Percentiles rank a stretch among this genome's conserved stretches.
These are phyloP conservation scores for Benitochromis conjunctus DNA, from an alignment of 2,113 vertebrate genomes.

Conservation along the genomic window DNA sequence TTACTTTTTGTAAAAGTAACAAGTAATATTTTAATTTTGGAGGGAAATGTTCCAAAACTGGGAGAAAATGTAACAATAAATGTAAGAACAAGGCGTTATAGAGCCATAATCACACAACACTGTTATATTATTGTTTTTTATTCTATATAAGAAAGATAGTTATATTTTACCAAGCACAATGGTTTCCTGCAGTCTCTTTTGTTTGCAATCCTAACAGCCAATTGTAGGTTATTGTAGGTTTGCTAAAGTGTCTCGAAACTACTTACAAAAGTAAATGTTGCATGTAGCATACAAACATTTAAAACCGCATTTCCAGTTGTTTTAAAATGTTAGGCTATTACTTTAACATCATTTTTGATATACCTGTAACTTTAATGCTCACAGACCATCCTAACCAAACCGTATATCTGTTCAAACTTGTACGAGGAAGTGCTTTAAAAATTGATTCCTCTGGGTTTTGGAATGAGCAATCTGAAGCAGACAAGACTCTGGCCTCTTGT, in stretches of 20 bases:
- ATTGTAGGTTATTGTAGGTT: not conserved
- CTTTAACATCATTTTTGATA: not conserved
- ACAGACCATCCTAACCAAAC: not conserved
- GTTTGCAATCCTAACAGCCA: not conserved
- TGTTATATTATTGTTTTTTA: not conserved
- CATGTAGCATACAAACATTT: not conserved
- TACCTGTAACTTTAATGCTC: not conserved
- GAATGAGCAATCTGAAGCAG: constrained; percentile 8
- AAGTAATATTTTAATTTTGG: not conserved
- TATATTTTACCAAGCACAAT: not conserved
- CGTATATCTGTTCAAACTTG: not conserved
- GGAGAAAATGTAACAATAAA: not conserved
- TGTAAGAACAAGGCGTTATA: not conserved
- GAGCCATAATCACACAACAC: not conserved
- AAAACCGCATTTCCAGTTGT: not conserved
- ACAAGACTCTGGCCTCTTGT: not conserved
- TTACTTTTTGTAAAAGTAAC: not conserved
- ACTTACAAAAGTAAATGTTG: not conserved
- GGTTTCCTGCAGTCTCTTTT: not conserved
- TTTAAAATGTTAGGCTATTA: not conserved
- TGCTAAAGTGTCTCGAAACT: not conserved
- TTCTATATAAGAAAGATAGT: not conserved
- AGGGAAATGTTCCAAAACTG: not conserved
- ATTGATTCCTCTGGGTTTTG: constrained; percentile 3
- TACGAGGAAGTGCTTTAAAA: constrained; percentile 5